Evolutionary conservation across 2,113 vertebrate species (phyloP), one percentile per base, ranked within the genome.

Genomic region (Serilophus lunatus): DNA sequence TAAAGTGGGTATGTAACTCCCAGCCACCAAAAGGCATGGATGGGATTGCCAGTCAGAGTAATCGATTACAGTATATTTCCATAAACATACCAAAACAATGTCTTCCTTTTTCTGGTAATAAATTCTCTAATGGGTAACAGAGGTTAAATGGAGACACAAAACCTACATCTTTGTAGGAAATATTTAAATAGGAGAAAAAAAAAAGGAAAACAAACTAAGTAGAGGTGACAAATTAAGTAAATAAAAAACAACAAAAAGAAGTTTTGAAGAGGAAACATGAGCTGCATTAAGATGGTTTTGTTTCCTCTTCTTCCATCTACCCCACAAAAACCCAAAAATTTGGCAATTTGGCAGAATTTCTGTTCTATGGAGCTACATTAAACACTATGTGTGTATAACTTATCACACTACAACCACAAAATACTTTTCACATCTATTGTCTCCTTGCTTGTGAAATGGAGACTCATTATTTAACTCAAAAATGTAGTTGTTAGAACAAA

Each of bases 31-130:
- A 93, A 95, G 77, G 89, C 64, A 96, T 92, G 91, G 81, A 86
- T 95, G 91, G 91, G 86, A 95, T 87, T 93, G 90, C 84, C 91
- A 93, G 74, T 95, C 86, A 97, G 86, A 93, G 84, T 84, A 92
- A 92, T 79, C 26, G 47, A 95, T 92, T 93, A 92, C 49, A 92
- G 74, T 71, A 68, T 31, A 93, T 88, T 92, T 84, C 89, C 83
- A 92, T 82, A 93, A 95, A 92, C 86, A 95, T 87, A 95, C 74
- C 89, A 95, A 94, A 93, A 92, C 66, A 95, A 40, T 86, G 74
- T 85, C 93, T 84, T 96, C 94, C 81, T 95, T 74, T 96, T 87
- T 82, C 92, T 91, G 69, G 64, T 31, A 95, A 96, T 51, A 91
- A 91, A 89, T 92, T 95, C 77, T 95, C 69, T 96, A 93, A 86